Base-by-base conservation (phyloP, 2,888 invertebrate species). In the Byasa hedistus region DNA sequence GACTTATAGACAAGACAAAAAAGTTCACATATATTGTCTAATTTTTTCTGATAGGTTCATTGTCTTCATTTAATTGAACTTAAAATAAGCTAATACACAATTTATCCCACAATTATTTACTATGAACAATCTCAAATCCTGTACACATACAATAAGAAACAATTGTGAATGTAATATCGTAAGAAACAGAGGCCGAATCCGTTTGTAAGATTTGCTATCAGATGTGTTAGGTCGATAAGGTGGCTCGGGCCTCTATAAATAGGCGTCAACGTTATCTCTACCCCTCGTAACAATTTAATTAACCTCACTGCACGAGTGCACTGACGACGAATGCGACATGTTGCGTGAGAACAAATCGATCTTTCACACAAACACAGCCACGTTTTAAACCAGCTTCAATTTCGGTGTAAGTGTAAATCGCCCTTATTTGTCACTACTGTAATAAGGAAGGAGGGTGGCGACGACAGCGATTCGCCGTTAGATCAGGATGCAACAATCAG, bases 391-490 rank as follows among this genome's bases (percentile, higher is more conserved):
- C 19, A 36, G 36, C 59, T 68, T 62, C 62, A 57, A 68, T 65
- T 69, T 68, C 54, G 58, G 51, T 54, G 22, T 39, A 52, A 61
- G 67, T 60, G 57, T 52, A 51, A 64, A 61, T 51, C 52, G 62
- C 60, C 51, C 36, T 64, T 64, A 64, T 64, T 64, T 61, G 55
- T 73, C 75, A 75, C 77, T 77, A 73, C 79, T 72, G 74, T 88
- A 88, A 89, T 87, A 76, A 89, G 90, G 90, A 90, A 84, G 89
- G 81, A 86, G 89, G 89, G 89, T 86, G 84, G 72, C 82, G 77
- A 80, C 79, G 80, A 79, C 81, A 78, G 80, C 81, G 79, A 76
- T 79, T 77, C 72, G 51, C 51, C 52, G 64, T 52, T 64, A 68
- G 79, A 78, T 76, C 80, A 86, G 87, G 89, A 88, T 86, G 86